Conservation (phyloP, 2,113 vertebrate genomes). For the Aegypius monachus region DNA sequence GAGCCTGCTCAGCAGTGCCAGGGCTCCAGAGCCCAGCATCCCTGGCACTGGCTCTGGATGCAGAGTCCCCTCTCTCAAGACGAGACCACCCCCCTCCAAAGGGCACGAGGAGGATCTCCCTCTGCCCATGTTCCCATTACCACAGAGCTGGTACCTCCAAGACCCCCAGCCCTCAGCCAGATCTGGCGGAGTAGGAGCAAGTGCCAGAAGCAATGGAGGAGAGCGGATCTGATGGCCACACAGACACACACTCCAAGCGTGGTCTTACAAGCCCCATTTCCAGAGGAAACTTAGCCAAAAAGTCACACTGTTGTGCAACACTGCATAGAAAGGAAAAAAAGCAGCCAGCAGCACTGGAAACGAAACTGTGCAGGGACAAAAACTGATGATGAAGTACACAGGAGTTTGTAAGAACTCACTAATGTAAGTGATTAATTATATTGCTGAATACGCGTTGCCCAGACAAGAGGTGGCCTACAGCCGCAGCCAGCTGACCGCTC, state of each 20-base stretch:
- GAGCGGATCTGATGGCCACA: neutral
- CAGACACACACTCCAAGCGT: fast-evolving
- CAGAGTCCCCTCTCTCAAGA: neutral
- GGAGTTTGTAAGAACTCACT: constrained; percentile 12
- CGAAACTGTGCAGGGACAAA: neutral
- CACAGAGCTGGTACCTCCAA: neutral
- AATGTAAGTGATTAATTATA: constrained; percentile 3
- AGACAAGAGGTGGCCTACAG: constrained; percentile 1
- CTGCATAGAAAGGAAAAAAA: neutral
- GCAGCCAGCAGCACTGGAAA: neutral
- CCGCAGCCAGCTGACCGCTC: neutral
- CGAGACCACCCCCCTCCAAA: fast-evolving
- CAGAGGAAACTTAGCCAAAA: neutral
- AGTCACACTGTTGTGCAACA: neutral
- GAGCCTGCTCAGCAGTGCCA: neutral
- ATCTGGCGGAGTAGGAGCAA: neutral
- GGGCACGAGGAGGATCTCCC: neutral
- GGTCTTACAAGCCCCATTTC: neutral
- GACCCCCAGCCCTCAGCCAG: neutral
- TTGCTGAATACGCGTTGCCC: neutral
- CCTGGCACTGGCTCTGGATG: neutral
- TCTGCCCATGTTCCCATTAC: neutral
- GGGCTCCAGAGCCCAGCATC: neutral
- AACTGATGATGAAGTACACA: neutral
- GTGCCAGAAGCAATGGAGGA: neutral